Evolutionary conservation across 1,140 invertebrate genomes (phyloP), one percentile per base, ranked within the genome.

Genomic region (Carposina sasakii): DNA sequence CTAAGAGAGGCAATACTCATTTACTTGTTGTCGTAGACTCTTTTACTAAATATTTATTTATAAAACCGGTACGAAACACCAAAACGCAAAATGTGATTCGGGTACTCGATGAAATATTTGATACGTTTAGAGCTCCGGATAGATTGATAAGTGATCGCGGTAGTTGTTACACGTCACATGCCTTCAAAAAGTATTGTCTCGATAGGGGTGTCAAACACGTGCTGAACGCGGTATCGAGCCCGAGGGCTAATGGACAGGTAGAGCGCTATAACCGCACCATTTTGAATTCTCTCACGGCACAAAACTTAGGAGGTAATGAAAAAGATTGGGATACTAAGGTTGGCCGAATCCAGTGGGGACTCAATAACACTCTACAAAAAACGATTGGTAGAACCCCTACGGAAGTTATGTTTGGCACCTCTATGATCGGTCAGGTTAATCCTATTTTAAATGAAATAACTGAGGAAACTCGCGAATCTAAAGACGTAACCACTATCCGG

Each of bases 91-190:
- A 13, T 13, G 19, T 16, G 6, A 40, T 44, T 17, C 16, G n/a
- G 15, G 28, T 17, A 44, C 26, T 44, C 10, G 42, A 44, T 17
- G 42, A 44, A 19, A 44, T 44, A 44, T 44, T 44, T 15, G 28
- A 28, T 15, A 44, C 17, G 3, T 44, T 44, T 31, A 44, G 42
- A 31, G 15, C 12, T 4, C 42, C 42, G 3, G 28, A 30, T 4
- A 24, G 28, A 3, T 13, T 44, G 12, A 15, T 44, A 19, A 44
- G 42, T 15, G 24, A 44, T 17, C 17, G 42, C 9, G 42, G 28
- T 13, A 44, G 24, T 17, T 15, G 42, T 23, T 44, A 16, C 17
- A 44, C 17, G 6, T 44, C 42, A 3, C 42, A 44, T 19, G 28
- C 28, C 9, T 44, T 30, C 31, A 44, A 44, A 19, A n/a, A 17